phyloP scores from a whole-genome alignment of 2,888 invertebrate species.

The Harpagoxenus sublaevis region DNA sequence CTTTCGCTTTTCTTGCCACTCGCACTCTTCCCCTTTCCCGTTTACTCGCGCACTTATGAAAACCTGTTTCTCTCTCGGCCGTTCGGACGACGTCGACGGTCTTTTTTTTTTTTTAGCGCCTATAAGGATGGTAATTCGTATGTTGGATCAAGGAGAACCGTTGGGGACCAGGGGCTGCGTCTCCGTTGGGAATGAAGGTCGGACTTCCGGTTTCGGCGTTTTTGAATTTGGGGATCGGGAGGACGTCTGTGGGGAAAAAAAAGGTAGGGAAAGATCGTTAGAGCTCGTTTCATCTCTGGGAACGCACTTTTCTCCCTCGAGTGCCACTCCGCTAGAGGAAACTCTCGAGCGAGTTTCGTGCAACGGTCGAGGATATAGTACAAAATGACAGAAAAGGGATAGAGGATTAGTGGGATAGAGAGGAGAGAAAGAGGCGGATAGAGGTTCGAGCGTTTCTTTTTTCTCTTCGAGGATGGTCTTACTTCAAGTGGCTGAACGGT shows the following conservation, averaged over 20 bases:
- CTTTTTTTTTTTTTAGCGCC: conserved; percentile 82
- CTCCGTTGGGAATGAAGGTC: conserved; percentile 81
- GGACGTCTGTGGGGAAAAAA: conserved; percentile 78
- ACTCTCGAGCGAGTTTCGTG: conserved; percentile 31
- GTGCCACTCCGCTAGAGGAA: conserved; percentile 1
- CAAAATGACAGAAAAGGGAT: conserved; percentile 22
- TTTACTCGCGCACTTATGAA: conserved; percentile 21
- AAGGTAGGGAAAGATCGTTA: conserved; percentile 62
- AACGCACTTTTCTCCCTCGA: conserved; percentile 28
- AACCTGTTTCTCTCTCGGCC: conserved; percentile 53
- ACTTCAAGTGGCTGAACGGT: conserved; percentile 39
- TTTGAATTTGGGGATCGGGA: conserved; percentile 83
- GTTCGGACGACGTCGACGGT: conserved; percentile 64
- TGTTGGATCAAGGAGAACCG: conserved; percentile 86
- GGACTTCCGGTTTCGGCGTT: conserved; percentile 80
- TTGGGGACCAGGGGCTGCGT: conserved; percentile 86
- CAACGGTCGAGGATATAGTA: conserved; percentile 1
- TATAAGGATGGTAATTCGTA: conserved; percentile 87
- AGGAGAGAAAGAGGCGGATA: conserved; percentile 17
- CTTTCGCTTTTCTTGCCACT: not conserved
- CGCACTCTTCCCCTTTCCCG: conserved; percentile 1
- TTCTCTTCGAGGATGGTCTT: conserved; percentile 42
- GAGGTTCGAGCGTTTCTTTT: conserved; percentile 17
- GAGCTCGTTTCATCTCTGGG: conserved; percentile 40
- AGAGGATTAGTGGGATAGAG: not conserved